These are phyloP conservation scores for Mesorhabditis sp. DNA, from an alignment of 2,888 invertebrate species.

Conservation along the genomic window DNA sequence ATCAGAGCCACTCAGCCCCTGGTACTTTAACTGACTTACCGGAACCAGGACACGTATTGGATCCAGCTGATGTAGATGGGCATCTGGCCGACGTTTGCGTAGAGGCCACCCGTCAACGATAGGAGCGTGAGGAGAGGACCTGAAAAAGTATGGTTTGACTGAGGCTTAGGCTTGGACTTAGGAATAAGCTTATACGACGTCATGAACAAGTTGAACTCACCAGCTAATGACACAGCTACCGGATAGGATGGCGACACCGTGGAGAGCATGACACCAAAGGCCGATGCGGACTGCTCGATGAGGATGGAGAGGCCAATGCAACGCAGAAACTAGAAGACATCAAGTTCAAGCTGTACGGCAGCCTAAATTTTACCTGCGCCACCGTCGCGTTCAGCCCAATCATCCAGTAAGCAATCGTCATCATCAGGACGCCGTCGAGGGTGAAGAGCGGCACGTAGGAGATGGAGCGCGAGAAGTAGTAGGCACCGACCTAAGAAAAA, in stretches of 20 bases:
- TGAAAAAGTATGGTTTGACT: constrained; percentile 38
- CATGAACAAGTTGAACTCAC: constrained; percentile 20
- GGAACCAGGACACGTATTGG: constrained; percentile 31
- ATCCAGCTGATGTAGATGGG: constrained; percentile 50
- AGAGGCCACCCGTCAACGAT: constrained; percentile 51
- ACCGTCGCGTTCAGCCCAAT: constrained; percentile 66
- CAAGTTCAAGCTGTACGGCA: neutral
- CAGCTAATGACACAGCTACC: constrained; percentile 37
- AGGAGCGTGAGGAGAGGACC: constrained; percentile 51
- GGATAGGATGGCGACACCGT: constrained; percentile 50
- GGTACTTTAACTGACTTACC: constrained; percentile 8
- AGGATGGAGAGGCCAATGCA: constrained; percentile 22
- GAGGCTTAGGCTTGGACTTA: neutral
- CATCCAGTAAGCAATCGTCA: constrained; percentile 80
- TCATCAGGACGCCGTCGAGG: constrained; percentile 77
- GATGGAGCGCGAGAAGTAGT: constrained; percentile 43
- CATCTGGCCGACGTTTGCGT: constrained; percentile 43
- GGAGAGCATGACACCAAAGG: constrained; percentile 51
- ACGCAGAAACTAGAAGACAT: neutral
- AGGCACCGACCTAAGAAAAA: constrained; percentile 16
- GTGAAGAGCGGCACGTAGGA: constrained; percentile 41
- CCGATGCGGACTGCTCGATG: constrained; percentile 42
- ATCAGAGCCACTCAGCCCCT: too few relatives aligned
- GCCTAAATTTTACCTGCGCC: too few relatives aligned
- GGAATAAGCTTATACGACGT: too few relatives aligned